Conservation (phyloP, 1,140 invertebrate genomes). For the Drosophila equinoxialis region DNA sequence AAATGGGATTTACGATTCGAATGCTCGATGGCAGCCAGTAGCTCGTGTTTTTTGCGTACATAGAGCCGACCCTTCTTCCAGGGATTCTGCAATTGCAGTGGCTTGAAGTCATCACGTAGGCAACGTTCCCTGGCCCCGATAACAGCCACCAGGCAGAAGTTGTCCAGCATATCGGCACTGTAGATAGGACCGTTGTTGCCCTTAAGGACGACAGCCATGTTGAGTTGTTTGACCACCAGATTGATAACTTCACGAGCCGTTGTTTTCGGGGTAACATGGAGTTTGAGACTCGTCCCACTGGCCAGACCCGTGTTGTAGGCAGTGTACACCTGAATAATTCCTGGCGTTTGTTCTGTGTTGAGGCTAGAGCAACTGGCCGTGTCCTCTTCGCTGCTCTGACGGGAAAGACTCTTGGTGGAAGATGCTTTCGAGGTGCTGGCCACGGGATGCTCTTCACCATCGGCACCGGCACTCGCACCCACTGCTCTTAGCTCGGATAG, state of each 20-base stretch:
- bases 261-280: constrained; percentile 95
- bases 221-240: constrained; percentile 95
- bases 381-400: constrained; percentile 77
- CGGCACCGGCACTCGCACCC: not conserved
- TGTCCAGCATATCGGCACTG: constrained; percentile 89
- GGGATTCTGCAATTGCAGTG: constrained; percentile 95
- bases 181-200: constrained; percentile 91
- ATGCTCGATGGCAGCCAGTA: constrained; percentile 93
- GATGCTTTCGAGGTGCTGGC: constrained; percentile 67
- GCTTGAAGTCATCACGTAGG: constrained; percentile 95
- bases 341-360: constrained; percentile 70
- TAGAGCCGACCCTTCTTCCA: constrained; percentile 97
- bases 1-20: constrained; percentile 88
- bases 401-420: constrained; percentile 62
- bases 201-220: constrained; percentile 94
- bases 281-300: constrained; percentile 94
- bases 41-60: constrained; percentile 94
- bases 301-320: constrained; percentile 97
- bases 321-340: constrained; percentile 93
- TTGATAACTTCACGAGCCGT: constrained; percentile 96
- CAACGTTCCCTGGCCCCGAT: constrained; percentile 96
- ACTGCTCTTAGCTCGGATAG: constrained; percentile 69
- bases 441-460: constrained; percentile 44
- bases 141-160: constrained; percentile 97
- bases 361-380: constrained; percentile 72